phyloP scores from a whole-genome alignment of 2,888 invertebrate species.

The Onchidella celtica region DNA sequence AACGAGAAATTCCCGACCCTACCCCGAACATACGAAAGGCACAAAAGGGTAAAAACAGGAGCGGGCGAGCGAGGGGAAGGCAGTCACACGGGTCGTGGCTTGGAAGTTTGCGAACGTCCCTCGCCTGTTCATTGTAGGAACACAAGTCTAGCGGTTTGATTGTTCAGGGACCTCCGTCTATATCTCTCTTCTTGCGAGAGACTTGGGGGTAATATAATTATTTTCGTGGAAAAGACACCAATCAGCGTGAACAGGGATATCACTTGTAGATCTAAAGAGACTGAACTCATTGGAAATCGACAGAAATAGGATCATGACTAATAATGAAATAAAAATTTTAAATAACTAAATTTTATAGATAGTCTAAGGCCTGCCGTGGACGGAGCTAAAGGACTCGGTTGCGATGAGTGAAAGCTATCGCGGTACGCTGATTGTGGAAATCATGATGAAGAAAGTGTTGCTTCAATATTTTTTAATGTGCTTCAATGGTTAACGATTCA shows the following conservation, averaged over 20 bases:
- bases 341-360: background rate
- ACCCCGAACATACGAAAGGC: background rate
- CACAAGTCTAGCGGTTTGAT: background rate
- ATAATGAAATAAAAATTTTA: background rate
- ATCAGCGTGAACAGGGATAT: background rate
- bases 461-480: background rate
- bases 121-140: background rate
- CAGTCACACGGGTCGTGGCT: background rate
- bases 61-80: background rate
- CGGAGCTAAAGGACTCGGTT: too few relatives aligned
- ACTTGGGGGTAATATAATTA: background rate
- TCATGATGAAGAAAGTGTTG: too few relatives aligned
- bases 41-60: background rate
- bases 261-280: background rate
- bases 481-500: background rate
- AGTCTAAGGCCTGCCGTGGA: too few relatives aligned
- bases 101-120: background rate
- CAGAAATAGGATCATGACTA: background rate
- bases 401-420: too few relatives aligned
- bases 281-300: background rate
- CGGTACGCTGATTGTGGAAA: too few relatives aligned
- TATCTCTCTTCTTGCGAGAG: background rate
- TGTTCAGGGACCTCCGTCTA: background rate
- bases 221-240: background rate
- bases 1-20: background rate